Base-by-base conservation (phyloP, 2,888 invertebrate species). In the Cerceris ruficornis region DNA sequence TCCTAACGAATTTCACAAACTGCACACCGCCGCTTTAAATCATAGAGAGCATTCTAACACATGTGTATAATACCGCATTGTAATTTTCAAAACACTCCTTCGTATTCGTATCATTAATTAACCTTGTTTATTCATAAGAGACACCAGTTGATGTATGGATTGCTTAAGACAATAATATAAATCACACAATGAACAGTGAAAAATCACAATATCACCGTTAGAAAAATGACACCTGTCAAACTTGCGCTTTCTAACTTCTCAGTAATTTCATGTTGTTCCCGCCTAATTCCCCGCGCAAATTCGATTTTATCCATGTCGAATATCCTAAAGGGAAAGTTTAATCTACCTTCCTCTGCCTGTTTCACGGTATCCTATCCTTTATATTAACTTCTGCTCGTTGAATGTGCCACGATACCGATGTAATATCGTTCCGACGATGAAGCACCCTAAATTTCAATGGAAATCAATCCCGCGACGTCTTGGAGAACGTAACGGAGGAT, bases 271-370 rank as follows among this genome's bases (percentile, higher is more conserved):
- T 2, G 6, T 5, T n/a, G 50, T n/a, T 11, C n/a, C 5, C 50
- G n/a, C 11, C n/a, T 50, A 50, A 50, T n/a, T n/a, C 9, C 50
- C 50, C 6, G 6, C 6, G n/a, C 11, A 50, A 50, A 55, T 7
- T 55, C 13, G 61, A 55, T 57, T 59, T 39, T 55, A 41, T 8
- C 42, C 17, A 1, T 49, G n/a, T 49, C 15, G 14, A 43, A 15
- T 55, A 13, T 14, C 49, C 41, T 55, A 49, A 73, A 73, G 15
- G 50, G 4, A 67, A 14, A 61, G 61, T 73, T 68, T 68, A 72
- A 61, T 67, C 46, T 41, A 11, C 42, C 28, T 61, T 67, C 17
- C 11, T 49, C 54, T 17, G 14, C 42, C 46, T 41, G 50, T 67
- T 61, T 39, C 14, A 9, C 41, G 17, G 43, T 13, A 61, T 42